A percentile compares a stretch with the other conserved stretches of the same genome.
Conservation (phyloP, 2,888 invertebrate species). For the Drosophila mimica region DNA sequence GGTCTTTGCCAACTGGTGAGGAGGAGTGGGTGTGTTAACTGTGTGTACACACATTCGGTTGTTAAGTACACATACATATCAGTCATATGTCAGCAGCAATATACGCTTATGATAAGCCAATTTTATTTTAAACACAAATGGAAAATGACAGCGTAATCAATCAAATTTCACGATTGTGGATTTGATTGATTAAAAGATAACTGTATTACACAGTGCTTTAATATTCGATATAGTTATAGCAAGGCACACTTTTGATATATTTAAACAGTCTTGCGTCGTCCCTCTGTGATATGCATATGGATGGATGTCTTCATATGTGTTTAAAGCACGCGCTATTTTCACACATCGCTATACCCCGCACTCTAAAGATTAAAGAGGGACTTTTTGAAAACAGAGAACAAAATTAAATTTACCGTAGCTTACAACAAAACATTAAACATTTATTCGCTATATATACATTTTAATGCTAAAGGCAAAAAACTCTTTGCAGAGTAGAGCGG, state of each 20-base stretch:
- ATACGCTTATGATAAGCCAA: conserved; percentile 35
- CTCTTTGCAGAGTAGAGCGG: not conserved
- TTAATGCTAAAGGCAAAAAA: not conserved
- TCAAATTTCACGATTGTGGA: conserved; percentile 42
- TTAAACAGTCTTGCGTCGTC: conserved; percentile 11
- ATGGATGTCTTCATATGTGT: conserved; percentile 17
- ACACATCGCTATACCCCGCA: conserved; percentile 13
- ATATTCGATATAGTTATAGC: conserved; percentile 1
- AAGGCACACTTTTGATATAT: conserved; percentile 6
- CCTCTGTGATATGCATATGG: conserved; percentile 3
- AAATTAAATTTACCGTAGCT: not conserved
- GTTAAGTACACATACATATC: conserved; percentile 15
- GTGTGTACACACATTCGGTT: not conserved
- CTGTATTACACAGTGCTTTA: conserved; percentile 17
- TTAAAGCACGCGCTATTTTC: conserved; percentile 4
- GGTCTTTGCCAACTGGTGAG: conserved; percentile 18
- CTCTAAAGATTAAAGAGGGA: not conserved
- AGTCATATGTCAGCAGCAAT: conserved; percentile 2
- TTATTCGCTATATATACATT: not conserved
- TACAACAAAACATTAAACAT: not conserved
- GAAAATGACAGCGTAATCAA: conserved; percentile 50
- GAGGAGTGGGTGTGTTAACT: conserved; percentile 1
- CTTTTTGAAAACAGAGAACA: not conserved
- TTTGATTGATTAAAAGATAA: conserved; percentile 55
- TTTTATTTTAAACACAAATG: conserved; percentile 36